A percentile compares a stretch with the other conserved stretches of the same genome.
phyloP scores from a whole-genome alignment of 2,888 invertebrate genomes.

The Alloscopus bannaensis region DNA sequence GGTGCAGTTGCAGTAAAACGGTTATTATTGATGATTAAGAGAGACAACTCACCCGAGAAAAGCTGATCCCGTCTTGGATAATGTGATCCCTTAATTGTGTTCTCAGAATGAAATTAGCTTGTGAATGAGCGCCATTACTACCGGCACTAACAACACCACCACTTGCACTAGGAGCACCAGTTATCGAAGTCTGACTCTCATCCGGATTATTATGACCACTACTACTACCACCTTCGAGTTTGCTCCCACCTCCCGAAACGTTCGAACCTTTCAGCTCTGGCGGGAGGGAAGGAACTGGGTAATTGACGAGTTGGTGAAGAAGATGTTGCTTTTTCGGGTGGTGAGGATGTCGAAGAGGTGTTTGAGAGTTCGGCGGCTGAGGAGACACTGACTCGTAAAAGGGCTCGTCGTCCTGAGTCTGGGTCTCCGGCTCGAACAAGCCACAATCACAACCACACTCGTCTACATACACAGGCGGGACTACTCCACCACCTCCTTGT shows the following conservation, averaged over 20 bases:
- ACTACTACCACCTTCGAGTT: conserved; percentile 6
- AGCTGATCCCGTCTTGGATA: conserved; percentile 70
- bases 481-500: conserved; percentile 22
- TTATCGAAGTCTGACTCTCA: conserved; percentile 32
- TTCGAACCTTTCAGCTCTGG: too few relatives aligned
- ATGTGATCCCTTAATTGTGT: conserved; percentile 70
- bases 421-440: conserved; percentile 24
- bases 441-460: conserved; percentile 60
- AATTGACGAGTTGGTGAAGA: too few relatives aligned
- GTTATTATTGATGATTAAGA: too few relatives aligned
- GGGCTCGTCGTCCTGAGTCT: conserved; percentile 63
- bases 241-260: background rate
- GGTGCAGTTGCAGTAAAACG: too few relatives aligned
- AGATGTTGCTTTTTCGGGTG: conserved; percentile 24
- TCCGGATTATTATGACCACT: conserved; percentile 16
- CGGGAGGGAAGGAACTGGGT: conserved; percentile 52
- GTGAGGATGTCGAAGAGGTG: conserved; percentile 38
- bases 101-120: conserved; percentile 67
- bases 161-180: conserved; percentile 60
- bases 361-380: conserved; percentile 43
- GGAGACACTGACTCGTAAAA: conserved; percentile 70
- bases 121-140: conserved; percentile 55
- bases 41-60: conserved; percentile 67
- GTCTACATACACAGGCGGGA: conserved; percentile 41
- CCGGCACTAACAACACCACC: conserved; percentile 47